These are phyloP conservation scores for Stigmatopora argus DNA, from an alignment of 2,113 vertebrate genomes.

Conservation along the genomic window DNA sequence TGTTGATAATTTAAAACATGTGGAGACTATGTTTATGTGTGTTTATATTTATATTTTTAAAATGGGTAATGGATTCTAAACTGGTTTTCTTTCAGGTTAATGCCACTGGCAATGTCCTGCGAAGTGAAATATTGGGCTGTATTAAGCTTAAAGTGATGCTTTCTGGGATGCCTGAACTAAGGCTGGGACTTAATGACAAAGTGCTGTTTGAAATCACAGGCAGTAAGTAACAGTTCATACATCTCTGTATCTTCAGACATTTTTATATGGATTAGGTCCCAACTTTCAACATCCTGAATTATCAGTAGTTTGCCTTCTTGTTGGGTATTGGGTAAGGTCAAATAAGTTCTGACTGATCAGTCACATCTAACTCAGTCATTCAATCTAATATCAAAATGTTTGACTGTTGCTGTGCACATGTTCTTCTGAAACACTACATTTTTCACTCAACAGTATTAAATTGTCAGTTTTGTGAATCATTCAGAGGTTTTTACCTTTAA, in stretches of 20 bases:
- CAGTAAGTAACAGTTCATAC: slow-evolving; percentile 68
- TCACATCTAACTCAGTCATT: no score
- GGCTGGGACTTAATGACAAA: slow-evolving; percentile 86
- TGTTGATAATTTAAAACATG: no score
- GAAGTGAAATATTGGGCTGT: slow-evolving; percentile 83
- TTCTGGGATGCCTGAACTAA: slow-evolving; percentile 88
- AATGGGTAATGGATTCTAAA: not conserved
- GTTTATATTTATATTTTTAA: not conserved
- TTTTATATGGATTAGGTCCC: not conserved
- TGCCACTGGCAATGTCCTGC: slow-evolving; percentile 78
- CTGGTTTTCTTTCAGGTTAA: slow-evolving; percentile 70
- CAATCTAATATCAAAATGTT: no score
- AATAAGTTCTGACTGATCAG: no score
- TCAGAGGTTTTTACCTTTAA: no score
- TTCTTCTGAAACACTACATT: no score
- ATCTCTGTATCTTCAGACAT: not conserved
- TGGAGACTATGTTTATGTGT: not conserved
- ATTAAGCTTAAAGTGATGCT: slow-evolving; percentile 86
- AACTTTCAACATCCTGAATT: not conserved
- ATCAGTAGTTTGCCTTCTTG: not conserved
- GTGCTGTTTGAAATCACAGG: slow-evolving; percentile 89
- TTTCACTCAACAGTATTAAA: no score
- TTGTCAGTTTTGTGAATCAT: no score
- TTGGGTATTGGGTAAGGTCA: not conserved
- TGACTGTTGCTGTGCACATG: no score